Conservation (phyloP, 1,140 invertebrate genomes). For the Neelides sp. region DNA sequence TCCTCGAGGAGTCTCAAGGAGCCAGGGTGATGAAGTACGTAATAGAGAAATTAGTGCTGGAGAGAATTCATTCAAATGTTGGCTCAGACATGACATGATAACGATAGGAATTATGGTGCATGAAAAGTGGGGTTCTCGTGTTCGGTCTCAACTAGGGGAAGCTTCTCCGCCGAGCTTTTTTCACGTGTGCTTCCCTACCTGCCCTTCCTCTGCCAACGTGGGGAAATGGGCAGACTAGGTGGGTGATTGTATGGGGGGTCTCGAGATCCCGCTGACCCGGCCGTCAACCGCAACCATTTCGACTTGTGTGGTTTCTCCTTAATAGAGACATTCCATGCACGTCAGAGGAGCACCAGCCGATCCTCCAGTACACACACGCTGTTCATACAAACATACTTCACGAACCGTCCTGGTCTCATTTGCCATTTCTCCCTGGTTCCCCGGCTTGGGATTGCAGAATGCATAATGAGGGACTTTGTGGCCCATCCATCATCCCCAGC, state of each 20-base stretch:
- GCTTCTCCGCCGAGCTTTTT: no score
- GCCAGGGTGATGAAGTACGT: slow-evolving; percentile 21
- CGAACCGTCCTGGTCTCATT: no score
- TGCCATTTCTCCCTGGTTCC: no score
- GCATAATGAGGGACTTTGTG: no score
- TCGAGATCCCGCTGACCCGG: slow-evolving; percentile 28
- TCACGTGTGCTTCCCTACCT: no score
- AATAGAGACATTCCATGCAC: slow-evolving; percentile 33
- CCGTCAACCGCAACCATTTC: slow-evolving; percentile 32
- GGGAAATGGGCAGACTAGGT: slow-evolving; percentile 27
- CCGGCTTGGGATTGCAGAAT: no score
- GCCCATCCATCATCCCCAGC: no score
- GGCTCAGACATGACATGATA: slow-evolving; percentile 21
- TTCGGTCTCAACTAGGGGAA: neutral
- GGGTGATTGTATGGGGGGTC: slow-evolving; percentile 29
- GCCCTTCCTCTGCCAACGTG: no score
- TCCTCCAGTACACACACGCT: no score
- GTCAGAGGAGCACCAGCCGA: slow-evolving; percentile 30
- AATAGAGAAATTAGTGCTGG: slow-evolving; percentile 25
- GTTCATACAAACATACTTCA: no score
- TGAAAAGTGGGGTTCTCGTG: slow-evolving; percentile 19
- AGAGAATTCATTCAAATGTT: slow-evolving; percentile 21
- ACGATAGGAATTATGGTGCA: slow-evolving; percentile 24
- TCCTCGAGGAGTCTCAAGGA: no score
- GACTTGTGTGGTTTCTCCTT: slow-evolving; percentile 32